phyloP scores from a whole-genome alignment of 2,113 vertebrate genomes.

The Rhinogobius similis region DNA sequence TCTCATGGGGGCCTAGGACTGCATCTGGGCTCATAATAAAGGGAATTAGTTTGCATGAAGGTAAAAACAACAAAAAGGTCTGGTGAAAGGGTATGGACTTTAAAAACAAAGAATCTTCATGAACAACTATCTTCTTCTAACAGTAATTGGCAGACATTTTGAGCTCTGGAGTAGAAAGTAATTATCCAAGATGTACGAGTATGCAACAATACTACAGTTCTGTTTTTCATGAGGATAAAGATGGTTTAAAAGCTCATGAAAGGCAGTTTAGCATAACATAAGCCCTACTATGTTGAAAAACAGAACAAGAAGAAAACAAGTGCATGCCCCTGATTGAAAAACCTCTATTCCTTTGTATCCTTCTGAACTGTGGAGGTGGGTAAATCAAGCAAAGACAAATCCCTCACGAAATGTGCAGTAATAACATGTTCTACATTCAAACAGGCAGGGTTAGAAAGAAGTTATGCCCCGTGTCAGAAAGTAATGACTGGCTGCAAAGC shows the following conservation, averaged over 20 bases:
- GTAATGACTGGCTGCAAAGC: constrained; percentile 38
- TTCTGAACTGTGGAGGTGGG: background rate
- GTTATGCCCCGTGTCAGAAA: constrained; percentile 28
- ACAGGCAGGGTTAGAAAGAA: constrained; percentile 27
- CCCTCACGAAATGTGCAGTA: constrained; percentile 1
- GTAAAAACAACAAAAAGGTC: background rate
- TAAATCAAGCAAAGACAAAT: constrained; percentile 7
- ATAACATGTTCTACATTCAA: constrained; percentile 12
- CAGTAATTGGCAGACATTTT: background rate
- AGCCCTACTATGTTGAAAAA: background rate
- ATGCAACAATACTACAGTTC: no score
- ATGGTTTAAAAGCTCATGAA: background rate
- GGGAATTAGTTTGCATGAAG: background rate
- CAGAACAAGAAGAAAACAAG: background rate
- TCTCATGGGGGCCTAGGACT: background rate
- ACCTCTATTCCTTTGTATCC: background rate
- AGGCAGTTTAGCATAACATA: background rate
- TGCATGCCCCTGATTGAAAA: background rate
- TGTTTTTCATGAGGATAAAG: background rate
- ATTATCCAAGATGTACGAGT: no score
- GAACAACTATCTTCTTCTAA: background rate
- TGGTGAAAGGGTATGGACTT: no score
- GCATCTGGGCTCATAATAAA: background rate
- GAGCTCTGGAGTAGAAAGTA: background rate
- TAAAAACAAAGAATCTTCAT: no score